phyloP scores from a whole-genome alignment of 2,888 invertebrate species.

The Harmothoe impar region DNA sequence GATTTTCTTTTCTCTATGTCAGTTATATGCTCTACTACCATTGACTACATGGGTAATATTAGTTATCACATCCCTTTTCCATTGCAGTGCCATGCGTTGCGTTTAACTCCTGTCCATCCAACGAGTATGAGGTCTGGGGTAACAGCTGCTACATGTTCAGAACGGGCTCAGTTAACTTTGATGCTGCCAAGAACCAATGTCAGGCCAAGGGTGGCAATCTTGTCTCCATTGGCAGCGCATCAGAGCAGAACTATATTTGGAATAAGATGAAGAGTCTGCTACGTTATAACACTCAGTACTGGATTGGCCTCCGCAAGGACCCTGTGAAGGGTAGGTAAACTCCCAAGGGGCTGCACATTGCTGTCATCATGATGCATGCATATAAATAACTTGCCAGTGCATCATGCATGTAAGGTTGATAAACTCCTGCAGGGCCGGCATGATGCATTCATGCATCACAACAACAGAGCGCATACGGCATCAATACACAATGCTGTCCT shows the following conservation, averaged over 20 bases:
- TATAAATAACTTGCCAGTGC: too few relatives aligned
- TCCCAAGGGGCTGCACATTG: too few relatives aligned
- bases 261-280: not conserved
- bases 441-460: too few relatives aligned
- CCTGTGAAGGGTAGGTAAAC: not conserved
- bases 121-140: slow-evolving; percentile 18
- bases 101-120: slow-evolving; percentile 13
- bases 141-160: slow-evolving; percentile 14
- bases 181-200: not conserved
- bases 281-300: not conserved
- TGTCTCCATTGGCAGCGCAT: not conserved
- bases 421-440: too few relatives aligned
- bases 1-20: too few relatives aligned
- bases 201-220: slow-evolving; percentile 14
- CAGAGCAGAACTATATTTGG: not conserved
- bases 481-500: too few relatives aligned
- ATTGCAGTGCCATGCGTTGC: not conserved
- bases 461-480: too few relatives aligned
- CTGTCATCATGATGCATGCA: too few relatives aligned
- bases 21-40: too few relatives aligned
- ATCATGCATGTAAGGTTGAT: too few relatives aligned
- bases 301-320: slow-evolving; percentile 24
- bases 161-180: not conserved
- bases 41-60: too few relatives aligned
- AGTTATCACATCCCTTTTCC: too few relatives aligned